Evolutionary conservation across 2,888 invertebrate species (phyloP), one percentile per base, ranked within the genome.

Genomic region (Nephrotoma guestfalica): DNA sequence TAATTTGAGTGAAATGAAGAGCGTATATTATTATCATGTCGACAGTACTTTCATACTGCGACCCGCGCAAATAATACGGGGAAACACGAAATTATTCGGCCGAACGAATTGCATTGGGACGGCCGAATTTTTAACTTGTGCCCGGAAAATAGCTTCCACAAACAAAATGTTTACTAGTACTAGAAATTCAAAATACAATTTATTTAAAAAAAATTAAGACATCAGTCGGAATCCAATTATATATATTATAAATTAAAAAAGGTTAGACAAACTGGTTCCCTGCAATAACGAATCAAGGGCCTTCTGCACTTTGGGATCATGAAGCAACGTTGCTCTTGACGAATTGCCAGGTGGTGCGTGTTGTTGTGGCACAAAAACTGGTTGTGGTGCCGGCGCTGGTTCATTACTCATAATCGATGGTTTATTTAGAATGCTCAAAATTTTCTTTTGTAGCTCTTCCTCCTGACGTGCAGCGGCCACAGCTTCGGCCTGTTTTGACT

Each of bases 291-390:
- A 95, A 89, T 96, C 96, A 86, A 97, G 91, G 0, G 96, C 96
- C 91, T 95, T 96, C 91, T 96, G 95, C 11, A 97, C 95, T 0
- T 95, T 94, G 0, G 95, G 94, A 90, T 96, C 96, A 87, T 94
- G 95, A 30, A 96, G 91, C n/a, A 96, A 90, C 13, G 93, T 93
- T 90, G 93, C 89, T 57, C 94, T 90, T 88, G 93, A 91, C 87
- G 91, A 90, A 87, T 93, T 91, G 2, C 15, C 41, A 3, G 83
- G 18, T 90, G 88, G 89, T 89, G 6, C 90, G 5, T 89, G 5
- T 90, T 6, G 89, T 88, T n/a, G 88, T 88, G 7, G 89, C 88
- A 13, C 89, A 87, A 83, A 89, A 88, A 41, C 89, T 88, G 86
- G 88, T 87, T 88, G 90, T 18, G 88, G 87, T 7, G 89, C 43